Percentiles rank a stretch among this genome's conserved stretches.
Evolutionary conservation across 2,797 vertebrate genomes (phyloP).

Genomic region (Psittacula derbiana): DNA sequence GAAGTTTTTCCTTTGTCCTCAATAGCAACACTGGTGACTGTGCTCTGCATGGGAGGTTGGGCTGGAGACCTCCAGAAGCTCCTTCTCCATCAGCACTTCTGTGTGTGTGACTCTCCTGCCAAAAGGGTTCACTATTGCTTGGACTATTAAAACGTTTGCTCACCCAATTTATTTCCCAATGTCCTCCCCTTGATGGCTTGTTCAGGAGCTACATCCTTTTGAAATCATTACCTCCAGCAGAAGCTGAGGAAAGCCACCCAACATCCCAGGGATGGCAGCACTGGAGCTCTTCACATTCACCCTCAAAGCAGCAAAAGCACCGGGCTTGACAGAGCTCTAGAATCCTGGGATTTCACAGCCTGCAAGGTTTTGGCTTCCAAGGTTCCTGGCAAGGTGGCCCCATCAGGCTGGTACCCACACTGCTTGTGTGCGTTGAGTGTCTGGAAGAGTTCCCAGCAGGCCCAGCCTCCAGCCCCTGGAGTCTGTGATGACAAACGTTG

Average conservation of each 20-base stretch:
- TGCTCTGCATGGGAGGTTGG: background rate
- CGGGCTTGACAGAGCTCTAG: background rate
- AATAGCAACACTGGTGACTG: background rate
- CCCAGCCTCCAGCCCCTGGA: background rate
- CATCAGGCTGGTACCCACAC: background rate
- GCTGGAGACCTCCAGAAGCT: background rate
- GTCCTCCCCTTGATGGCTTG: background rate
- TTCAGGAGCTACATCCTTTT: background rate
- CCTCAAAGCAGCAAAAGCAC: background rate
- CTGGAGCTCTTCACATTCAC: background rate
- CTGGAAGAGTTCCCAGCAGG: slow-evolving; percentile 29
- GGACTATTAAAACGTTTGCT: background rate
- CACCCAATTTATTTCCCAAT: background rate
- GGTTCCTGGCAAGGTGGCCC: background rate
- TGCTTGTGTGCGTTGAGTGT: background rate
- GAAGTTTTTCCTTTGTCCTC: background rate
- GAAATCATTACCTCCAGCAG: background rate
- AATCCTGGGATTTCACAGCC: background rate
- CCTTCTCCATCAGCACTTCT: background rate
- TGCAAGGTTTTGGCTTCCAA: background rate
- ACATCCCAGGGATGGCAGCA: background rate
- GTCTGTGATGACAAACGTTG: background rate
- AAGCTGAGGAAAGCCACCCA: background rate
- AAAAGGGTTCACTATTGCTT: background rate
- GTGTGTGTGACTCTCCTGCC: background rate